These are phyloP conservation scores for Papilio polytes DNA, from an alignment of 1,140 invertebrate genomes.

Conservation along the genomic window DNA sequence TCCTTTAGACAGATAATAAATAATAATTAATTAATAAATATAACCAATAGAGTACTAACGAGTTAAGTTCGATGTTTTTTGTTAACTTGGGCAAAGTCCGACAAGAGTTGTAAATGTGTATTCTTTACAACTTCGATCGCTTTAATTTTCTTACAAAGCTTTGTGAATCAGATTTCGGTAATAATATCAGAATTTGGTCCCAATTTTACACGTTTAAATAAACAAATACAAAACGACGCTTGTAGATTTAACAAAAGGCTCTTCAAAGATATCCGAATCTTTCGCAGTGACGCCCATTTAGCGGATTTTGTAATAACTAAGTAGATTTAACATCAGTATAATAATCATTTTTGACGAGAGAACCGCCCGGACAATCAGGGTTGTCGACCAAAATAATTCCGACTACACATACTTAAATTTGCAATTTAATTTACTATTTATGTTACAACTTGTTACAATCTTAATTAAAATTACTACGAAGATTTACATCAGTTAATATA, in stretches of 20 bases:
- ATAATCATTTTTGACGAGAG: constrained; percentile 70
- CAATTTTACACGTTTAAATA: constrained; percentile 64
- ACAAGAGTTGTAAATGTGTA: too few relatives aligned
- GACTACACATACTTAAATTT: background rate
- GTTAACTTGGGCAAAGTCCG: too few relatives aligned
- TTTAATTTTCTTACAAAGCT: background rate
- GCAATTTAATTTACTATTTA: background rate
- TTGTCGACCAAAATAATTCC: background rate
- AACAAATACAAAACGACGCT: constrained; percentile 61
- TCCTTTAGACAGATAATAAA: too few relatives aligned
- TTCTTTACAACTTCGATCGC: too few relatives aligned
- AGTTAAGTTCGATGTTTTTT: too few relatives aligned
- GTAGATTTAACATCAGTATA: constrained; percentile 55
- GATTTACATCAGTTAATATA: background rate
- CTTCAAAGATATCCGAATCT: constrained; percentile 50
- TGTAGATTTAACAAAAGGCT: constrained; percentile 57
- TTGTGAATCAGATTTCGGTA: constrained; percentile 5
- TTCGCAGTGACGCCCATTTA: constrained; percentile 63
- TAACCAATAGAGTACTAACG: too few relatives aligned
- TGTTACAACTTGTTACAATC: background rate
- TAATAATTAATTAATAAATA: too few relatives aligned
- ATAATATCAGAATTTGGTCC: constrained; percentile 28
- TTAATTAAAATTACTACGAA: background rate
- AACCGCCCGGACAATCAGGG: constrained; percentile 39
- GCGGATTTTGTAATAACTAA: constrained; percentile 63